Base-by-base conservation (phyloP, 2,113 vertebrate species). In the Trogon melanurus region DNA sequence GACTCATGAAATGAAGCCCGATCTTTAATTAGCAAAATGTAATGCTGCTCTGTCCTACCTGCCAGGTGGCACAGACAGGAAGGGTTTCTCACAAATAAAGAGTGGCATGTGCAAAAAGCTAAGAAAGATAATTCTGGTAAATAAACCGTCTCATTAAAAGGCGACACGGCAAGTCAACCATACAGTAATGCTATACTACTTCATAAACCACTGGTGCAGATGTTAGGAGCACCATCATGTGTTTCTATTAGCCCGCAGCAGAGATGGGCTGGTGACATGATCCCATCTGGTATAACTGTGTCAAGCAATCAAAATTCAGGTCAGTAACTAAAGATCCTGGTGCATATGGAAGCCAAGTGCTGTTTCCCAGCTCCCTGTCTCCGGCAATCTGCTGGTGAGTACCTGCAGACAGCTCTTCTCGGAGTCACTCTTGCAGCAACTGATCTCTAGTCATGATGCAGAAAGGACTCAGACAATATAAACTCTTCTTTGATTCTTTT, bases 91-190 rank as follows among this genome's bases (percentile, higher is more conserved):
- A 90, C 51, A 93, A 67, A 89, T 16, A 84, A 61, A 67, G 91
- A 75, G 93, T 44, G 4, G 54, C 41, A 41, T 72, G 91, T 92
- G 80, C 67, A 84, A 80, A 94, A 89, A 88, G 36, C 70, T 66
- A 17, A n/a, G 79, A 47, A 79, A 94, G 47, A 78, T 83, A 89
- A 88, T 89, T 78, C 84, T 50, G 51, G 71, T 95, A 94, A 93
- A 96, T 78, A 85, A 95, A 61, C 56, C 34, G 13, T 89, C 83
- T 93, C 61, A 58, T 85, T 85, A 84, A 71, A 9, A 93, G 65
- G 62, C 16, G 5, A 60, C 30, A n/a, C 47, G 71, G 57, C 23
- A 72, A 88, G 70, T 50, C 78, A 92, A 22, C 58, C 66, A 30
- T 14, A n/a, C 12, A 79, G 81, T 75, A 93, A 89, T 0, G 13